These are phyloP conservation scores for Ephydatia muelleri DNA, from an alignment of 37 sponge, comb jelly and placozoan genomes.

Conservation along the genomic window DNA sequence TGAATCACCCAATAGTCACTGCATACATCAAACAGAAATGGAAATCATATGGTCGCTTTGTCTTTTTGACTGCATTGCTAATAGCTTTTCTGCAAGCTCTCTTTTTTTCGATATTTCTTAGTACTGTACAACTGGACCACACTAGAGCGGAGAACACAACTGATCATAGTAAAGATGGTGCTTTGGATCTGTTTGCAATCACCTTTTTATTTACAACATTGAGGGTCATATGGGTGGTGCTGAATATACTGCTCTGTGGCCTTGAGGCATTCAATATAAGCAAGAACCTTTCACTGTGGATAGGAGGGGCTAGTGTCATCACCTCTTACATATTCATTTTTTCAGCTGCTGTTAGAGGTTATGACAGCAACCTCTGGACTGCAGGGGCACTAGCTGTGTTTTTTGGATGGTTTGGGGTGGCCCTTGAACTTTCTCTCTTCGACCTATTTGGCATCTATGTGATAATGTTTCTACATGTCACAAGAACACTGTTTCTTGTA, in stretches of 20 bases:
- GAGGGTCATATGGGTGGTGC: conserved; percentile 21
- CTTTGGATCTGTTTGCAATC: background rate
- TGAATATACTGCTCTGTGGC: background rate
- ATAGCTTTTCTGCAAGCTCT: conserved; percentile 47
- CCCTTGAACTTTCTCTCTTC: conserved; percentile 65
- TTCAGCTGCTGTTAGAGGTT: conserved; percentile 12
- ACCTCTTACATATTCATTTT: conserved; percentile 52
- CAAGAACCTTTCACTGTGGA: conserved; percentile 20
- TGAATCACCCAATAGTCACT: conserved; percentile 68
- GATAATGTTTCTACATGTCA: conserved; percentile 82
- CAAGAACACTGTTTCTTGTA: conserved; percentile 62
- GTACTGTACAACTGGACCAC: conserved; percentile 3
- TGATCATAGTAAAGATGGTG: background rate
- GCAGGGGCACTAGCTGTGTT: conserved; percentile 83
- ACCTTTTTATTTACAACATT: conserved; percentile 14
- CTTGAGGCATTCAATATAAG: conserved; percentile 28
- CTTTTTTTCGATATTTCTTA: conserved; percentile 55
- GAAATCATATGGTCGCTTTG: conserved; percentile 67
- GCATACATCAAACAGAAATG: conserved; percentile 74
- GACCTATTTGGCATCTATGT: conserved; percentile 85
- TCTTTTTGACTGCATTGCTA: conserved; percentile 4
- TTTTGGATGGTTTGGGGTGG: conserved; percentile 77
- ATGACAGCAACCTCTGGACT: conserved; percentile 38
- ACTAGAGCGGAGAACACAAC: background rate
- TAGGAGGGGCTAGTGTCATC: conserved; percentile 39